Evolutionary conservation across 1,140 invertebrate genomes (phyloP).

Genomic region (Plodia interpunctella): DNA sequence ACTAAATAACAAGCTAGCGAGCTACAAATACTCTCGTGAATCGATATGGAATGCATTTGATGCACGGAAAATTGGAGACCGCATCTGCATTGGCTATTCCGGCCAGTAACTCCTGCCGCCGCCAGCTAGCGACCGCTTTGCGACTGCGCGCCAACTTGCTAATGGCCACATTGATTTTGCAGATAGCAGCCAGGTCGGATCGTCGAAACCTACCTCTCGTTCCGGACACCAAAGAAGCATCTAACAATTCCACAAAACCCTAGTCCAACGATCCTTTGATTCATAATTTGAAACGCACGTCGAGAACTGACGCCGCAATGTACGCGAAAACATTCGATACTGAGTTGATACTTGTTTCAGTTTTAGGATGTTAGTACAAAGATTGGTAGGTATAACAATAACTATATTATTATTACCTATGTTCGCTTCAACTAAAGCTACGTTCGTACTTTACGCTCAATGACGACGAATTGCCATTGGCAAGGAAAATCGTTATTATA

Average conservation of each 20-base stretch:
- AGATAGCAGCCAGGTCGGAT: slow-evolving; percentile 73
- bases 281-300: neutral
- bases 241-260: neutral
- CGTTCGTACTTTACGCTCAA: slow-evolving; percentile 49
- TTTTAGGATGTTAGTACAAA: slow-evolving; percentile 21
- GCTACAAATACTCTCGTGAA: neutral
- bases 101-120: slow-evolving; percentile 44
- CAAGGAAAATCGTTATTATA: slow-evolving; percentile 50
- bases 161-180: slow-evolving; percentile 77
- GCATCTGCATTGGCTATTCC: slow-evolving; percentile 34
- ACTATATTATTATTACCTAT: slow-evolving; percentile 57
- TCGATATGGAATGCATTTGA: neutral
- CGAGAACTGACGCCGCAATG: slow-evolving; percentile 28
- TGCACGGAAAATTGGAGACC: slow-evolving; percentile 9
- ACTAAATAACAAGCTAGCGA: neutral
- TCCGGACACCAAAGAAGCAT: slow-evolving; percentile 9
- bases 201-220: slow-evolving; percentile 55
- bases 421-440: slow-evolving; percentile 44
- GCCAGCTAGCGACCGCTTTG: slow-evolving; percentile 54
- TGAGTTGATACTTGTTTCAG: slow-evolving; percentile 10
- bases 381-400: slow-evolving; percentile 55
- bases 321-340: slow-evolving; percentile 23
- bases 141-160: slow-evolving; percentile 75
- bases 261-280: neutral
- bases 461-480: slow-evolving; percentile 47